Conservation (phyloP, 1,140 invertebrate genomes). For the Gonatopus flavifemur region DNA sequence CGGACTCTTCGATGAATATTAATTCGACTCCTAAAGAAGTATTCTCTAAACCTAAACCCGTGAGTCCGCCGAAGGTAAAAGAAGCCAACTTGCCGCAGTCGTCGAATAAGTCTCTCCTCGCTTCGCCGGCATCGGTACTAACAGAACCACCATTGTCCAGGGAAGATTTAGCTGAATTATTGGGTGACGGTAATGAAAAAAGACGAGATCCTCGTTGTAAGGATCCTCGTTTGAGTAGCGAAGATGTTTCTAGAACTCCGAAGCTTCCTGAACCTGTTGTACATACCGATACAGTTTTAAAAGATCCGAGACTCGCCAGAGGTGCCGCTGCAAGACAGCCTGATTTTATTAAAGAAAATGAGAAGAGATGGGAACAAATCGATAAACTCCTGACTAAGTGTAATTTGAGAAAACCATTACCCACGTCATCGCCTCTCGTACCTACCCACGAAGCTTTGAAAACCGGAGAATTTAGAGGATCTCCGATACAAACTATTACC, state of each 20-base stretch:
- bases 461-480: background rate
- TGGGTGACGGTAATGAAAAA: conserved; percentile 23
- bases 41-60: conserved; percentile 2
- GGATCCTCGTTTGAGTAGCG: too few species aligned
- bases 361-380: conserved; percentile 32
- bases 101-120: conserved; percentile 20
- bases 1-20: conserved; percentile 22
- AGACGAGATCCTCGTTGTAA: too few species aligned
- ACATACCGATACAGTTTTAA: too few species aligned
- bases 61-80: conserved; percentile 17
- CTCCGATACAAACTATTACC: too few species aligned
- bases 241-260: too few species aligned
- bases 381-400: conserved; percentile 27
- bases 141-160: conserved; percentile 34
- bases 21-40: conserved; percentile 31
- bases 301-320: too few species aligned
- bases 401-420: conserved; percentile 10
- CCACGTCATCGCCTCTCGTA: too few species aligned
- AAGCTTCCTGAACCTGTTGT: too few species aligned
- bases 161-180: conserved; percentile 38
- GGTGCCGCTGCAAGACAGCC: too few species aligned
- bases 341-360: conserved; percentile 24
- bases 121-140: conserved; percentile 30
- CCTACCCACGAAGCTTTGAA: background rate
- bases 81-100: conserved; percentile 8